Conservation (phyloP, 2,113 vertebrate genomes). For the Puffinus mauretanicus region DNA sequence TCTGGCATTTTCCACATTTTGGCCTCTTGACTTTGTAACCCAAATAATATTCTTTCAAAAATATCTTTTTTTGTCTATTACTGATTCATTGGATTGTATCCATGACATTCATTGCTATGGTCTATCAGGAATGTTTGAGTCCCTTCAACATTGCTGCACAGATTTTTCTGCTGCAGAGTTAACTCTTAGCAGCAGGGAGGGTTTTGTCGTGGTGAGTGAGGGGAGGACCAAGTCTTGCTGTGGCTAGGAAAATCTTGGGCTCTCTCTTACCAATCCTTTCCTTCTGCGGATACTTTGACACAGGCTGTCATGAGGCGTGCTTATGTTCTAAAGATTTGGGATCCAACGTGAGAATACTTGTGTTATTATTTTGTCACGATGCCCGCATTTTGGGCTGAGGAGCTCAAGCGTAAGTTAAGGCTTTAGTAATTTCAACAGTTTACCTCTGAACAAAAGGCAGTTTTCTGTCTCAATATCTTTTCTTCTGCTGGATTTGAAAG, state of each 20-base stretch:
- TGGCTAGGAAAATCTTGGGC: background rate
- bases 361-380: background rate
- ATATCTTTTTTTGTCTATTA: background rate
- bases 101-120: background rate
- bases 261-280: background rate
- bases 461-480: background rate
- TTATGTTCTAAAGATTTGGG: background rate
- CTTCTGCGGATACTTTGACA: background rate
- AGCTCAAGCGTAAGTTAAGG: background rate
- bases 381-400: background rate
- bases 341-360: background rate
- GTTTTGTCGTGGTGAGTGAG: background rate
- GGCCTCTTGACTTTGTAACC: background rate
- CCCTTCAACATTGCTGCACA: background rate
- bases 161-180: background rate
- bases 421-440: background rate
- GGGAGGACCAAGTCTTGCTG: background rate
- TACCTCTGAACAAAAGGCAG: background rate
- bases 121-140: background rate
- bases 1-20: background rate
- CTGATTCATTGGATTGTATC: background rate
- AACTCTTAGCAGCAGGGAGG: background rate
- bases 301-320: background rate
- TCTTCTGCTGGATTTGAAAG: background rate
- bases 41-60: background rate